Evolutionary conservation across 2,888 invertebrate species (phyloP), one percentile per base, ranked within the genome.

Genomic region (Chymomyza amoena): DNA sequence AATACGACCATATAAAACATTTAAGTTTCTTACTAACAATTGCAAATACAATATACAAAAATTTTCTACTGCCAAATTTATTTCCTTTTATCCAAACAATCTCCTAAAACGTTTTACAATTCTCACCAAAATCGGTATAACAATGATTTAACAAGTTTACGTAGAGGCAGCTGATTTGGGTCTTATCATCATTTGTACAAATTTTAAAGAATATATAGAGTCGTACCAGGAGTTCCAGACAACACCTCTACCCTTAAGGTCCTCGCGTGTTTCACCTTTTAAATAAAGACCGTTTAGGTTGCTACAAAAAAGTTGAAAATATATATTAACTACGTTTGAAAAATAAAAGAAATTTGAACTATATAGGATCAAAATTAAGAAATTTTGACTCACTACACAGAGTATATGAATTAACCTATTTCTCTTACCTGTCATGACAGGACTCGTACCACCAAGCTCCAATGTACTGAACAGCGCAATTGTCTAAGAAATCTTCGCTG

Each of bases 361-460:
- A 25, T 25, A 25, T 25, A 25, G 25, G 2, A 25, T 25, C 25
- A 25, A 32, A 32, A 32, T 32, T 9, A 4, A 32, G 7, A 32
- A 32, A 7, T 32, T 32, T 6, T 32, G 1, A 32, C 32, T 25
- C 25, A 25, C 25, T 25, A 25, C 25, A 25, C 25, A 25, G 25
- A 25, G 25, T 25, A 25, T 25, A 4, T 3, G 20, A 20, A 20
- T 20, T 20, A 20, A 20, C 1, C 10, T 10, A 39, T 4, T 1
- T 0, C n/a, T 66, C 61, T 73, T 81, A 93, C 94, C 93, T 94
- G 76, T 93, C 94, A 79, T 95, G 95, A 78, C 95, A 95, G 57
- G 94, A 93, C 78, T 93, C 94, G 87, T 95, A 95, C 95, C 95
- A 95, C 95, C 95, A 95, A 1, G 94, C 95, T 0, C 95, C 95